Base-by-base conservation (phyloP, 2,888 invertebrate genomes). In the Pecten maximus region DNA sequence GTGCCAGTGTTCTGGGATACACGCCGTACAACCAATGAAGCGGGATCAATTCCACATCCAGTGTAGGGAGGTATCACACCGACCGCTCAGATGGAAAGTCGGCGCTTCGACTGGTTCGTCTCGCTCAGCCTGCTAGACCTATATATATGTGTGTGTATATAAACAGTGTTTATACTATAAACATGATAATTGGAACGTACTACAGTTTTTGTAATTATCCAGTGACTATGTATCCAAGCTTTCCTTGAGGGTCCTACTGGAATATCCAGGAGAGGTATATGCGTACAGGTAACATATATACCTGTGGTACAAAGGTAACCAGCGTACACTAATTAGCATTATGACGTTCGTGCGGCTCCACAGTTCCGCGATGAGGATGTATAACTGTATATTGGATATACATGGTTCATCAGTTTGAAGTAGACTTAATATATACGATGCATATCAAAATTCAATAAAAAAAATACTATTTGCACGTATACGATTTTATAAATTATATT, bases 1-100 rank as follows among this genome's bases (percentile, higher is more conserved):
- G 74, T 74, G 74, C 16, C 74, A 35, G 74, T 10, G 74, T 35
- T 74, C 74, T 74, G 35, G 74, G 74, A 74, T 74, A 74, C 74
- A 74, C 74, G 74, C 74, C 35, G 74, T 23, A 74, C 74, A 74
- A 35, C 74, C 74, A 74, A 4, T 74, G 74, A 35, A 74, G 74
- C 74, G 35, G 8, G 35, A 74, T 74, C 74, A 74, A 74, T 74
- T 28, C 74, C 35, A 35, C 74, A 74, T 44, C 28, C 74, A 74
- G 23, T 28, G 74, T 28, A 74, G 6, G 12, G 44, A 10, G 44
- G 74, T 74, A 74, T 74, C 74, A 74, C 35, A 74, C 28, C 74
- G 60, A 23, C 60, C 60, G 60, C 23, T 60, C 60, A 60, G 74
- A 12, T 74, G 35, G 28, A 74, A 28, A 74, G 74, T 74, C 74